Evolutionary conservation across 2,888 invertebrate species (phyloP).

Genomic region (Phortica magna): DNA sequence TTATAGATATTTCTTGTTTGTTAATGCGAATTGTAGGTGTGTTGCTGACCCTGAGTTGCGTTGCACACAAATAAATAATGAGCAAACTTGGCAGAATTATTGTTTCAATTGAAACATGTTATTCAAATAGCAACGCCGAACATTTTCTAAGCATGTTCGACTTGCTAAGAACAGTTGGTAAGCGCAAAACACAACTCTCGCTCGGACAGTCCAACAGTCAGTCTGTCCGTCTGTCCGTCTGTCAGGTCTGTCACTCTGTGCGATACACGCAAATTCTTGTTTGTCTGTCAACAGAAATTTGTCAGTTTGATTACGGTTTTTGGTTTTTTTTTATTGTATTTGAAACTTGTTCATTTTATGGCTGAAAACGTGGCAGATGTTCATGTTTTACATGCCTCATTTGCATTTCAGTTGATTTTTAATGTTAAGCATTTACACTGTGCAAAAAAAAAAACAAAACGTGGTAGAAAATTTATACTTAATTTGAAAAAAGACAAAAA

Average conservation of each 20-base stretch:
- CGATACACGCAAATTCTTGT: background rate
- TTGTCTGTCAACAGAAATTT: slow-evolving; percentile 25
- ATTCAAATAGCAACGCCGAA: background rate
- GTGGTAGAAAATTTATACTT: background rate
- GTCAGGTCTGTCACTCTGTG: background rate
- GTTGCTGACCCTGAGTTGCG: slow-evolving; percentile 5
- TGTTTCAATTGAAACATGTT: too few relatives aligned
- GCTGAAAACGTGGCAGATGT: slow-evolving; percentile 12
- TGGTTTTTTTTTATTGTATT: background rate
- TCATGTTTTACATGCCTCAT: slow-evolving; percentile 10
- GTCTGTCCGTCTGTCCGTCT: background rate
- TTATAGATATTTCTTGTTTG: background rate
- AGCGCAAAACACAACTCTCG: background rate
- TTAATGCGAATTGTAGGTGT: slow-evolving; percentile 1
- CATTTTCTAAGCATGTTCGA: background rate
- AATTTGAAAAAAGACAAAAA: too few relatives aligned
- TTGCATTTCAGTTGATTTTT: slow-evolving; percentile 18
- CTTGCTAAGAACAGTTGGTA: background rate
- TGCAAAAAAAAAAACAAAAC: background rate
- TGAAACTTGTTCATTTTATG: background rate
- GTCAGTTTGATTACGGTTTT: slow-evolving; percentile 11
- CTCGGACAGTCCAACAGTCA: background rate
- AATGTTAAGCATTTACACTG: background rate
- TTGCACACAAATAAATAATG: too few relatives aligned
- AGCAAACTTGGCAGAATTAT: background rate